phyloP scores from a whole-genome alignment of 2,888 invertebrate species.

The Enchytraeus crypticus region DNA sequence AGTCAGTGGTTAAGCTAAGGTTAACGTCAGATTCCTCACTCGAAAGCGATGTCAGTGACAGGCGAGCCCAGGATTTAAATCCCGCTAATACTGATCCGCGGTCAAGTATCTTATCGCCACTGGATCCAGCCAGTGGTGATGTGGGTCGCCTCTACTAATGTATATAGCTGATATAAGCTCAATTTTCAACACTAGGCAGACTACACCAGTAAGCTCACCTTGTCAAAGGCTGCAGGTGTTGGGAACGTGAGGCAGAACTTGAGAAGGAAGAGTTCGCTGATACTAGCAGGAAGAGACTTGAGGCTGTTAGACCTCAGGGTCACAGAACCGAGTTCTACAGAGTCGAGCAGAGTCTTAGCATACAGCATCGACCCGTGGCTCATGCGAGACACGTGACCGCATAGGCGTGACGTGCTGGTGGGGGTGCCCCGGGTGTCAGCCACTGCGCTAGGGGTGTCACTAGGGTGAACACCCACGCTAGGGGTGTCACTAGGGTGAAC shows the following conservation, averaged over 20 bases:
- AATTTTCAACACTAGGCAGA: too few relatives aligned
- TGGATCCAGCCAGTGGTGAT: too few relatives aligned
- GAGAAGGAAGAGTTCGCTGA: constrained; percentile 65
- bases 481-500: constrained; percentile 36
- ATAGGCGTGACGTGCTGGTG: constrained; percentile 55
- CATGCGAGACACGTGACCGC: constrained; percentile 71
- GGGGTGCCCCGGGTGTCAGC: constrained; percentile 38
- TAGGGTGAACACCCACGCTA: constrained; percentile 36
- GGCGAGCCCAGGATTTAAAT: too few relatives aligned
- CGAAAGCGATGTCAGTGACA: too few relatives aligned
- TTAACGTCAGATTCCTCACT: too few relatives aligned
- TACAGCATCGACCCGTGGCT: constrained; percentile 81
- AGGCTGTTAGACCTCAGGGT: constrained; percentile 88
- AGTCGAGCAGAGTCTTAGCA: constrained; percentile 79
- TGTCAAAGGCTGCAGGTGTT: constrained; percentile 79
- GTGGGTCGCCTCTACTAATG: too few relatives aligned
- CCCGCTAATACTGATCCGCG: too few relatives aligned
- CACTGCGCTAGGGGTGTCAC: too few relatives aligned
- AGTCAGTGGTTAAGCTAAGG: too few relatives aligned
- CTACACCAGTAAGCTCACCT: constrained; percentile 45
- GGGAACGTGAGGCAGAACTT: constrained; percentile 85
- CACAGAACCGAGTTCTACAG: constrained; percentile 80
- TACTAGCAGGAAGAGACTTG: constrained; percentile 55
- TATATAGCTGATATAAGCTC: too few relatives aligned
- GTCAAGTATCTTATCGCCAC: too few relatives aligned